Base-by-base conservation (phyloP, 2,113 vertebrate species). In the Oriolus oriolus region DNA sequence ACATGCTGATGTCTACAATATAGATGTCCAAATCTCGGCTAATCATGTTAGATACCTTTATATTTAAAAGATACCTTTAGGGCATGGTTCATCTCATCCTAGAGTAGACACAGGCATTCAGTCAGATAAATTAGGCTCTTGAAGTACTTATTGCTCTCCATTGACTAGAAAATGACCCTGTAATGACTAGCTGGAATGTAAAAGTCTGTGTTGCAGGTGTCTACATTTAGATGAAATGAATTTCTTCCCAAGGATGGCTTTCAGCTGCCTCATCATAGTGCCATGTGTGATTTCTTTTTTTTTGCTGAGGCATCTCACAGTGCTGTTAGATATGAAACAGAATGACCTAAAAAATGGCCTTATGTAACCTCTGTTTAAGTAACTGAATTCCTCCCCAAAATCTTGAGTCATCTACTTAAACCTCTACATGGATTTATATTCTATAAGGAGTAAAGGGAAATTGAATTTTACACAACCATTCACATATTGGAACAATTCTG, bases 21-120 rank as follows among this genome's bases (percentile, higher is more conserved):
- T 41, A 92, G 65, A 93, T 89, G 47, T 91, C 56, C 61, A 93
- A 49, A 92, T 90, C 45, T 88, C 85, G 88, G 15, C 49, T 90
- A 90, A 85, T 85, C 18, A 0, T 64, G 41, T 92, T 84, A 89
- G 60, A 75, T 93, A 42, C 50, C n/a, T 89, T 84, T 84, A 87
- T 78, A 87, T 84, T 82, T 84, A 71, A 94, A 89, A 90, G 41
- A 71, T 63, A 59, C 70, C 78, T 93, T 94, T 76, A 94, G 66
- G 69, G 35, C 61, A 91, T 79, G 74, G 78, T 93, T 95, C 78
- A 68, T 85, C 70, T 87, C 61, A 73, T 85, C 61, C 70, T 85
- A 76, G 49, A 91, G 49, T n/a, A 87, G 87, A 75, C 84, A 68
- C n/a, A 80, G 35, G 75, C 26, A 68, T 90, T 95, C 70, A 66